Percentiles rank a stretch among this genome's conserved stretches.
phyloP scores from a whole-genome alignment of 2,797 vertebrate genomes.

The Sandelia bainsii region DNA sequence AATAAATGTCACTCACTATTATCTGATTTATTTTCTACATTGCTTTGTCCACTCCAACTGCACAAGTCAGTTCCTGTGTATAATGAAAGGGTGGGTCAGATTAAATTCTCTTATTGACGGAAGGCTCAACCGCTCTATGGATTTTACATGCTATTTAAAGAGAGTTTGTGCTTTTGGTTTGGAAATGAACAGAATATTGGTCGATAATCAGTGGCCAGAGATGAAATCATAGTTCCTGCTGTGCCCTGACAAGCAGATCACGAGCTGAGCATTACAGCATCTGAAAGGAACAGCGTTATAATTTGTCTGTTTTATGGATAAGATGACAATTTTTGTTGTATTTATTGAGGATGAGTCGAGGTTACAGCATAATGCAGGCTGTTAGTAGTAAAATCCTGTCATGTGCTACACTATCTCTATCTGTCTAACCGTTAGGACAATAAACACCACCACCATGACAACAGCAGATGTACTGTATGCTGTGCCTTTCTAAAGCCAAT shows the following conservation, averaged over 20 bases:
- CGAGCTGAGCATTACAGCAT: constrained; percentile 9
- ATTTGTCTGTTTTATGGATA: not conserved
- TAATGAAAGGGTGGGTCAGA: constrained; percentile 28
- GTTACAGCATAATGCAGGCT: constrained; percentile 9
- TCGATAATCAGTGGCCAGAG: constrained; percentile 31
- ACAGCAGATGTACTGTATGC: constrained; percentile 25
- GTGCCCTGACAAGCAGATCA: constrained; percentile 11
- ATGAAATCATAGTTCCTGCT: constrained; percentile 30
- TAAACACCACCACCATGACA: constrained; percentile 38
- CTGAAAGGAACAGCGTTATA: not conserved
- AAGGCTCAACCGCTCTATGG: constrained; percentile 34
- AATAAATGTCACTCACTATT: constrained; percentile 16
- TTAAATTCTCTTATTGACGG: constrained; percentile 41
- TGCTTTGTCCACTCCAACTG: not conserved
- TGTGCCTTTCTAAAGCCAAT: constrained; percentile 22
- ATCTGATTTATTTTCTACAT: constrained; percentile 11
- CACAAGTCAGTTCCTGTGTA: constrained; percentile 15
- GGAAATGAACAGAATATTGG: not conserved
- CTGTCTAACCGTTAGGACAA: not conserved
- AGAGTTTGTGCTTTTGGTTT: constrained; percentile 30
- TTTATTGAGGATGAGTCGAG: not conserved
- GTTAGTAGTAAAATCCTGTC: constrained; percentile 10
- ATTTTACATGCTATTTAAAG: constrained; percentile 51
- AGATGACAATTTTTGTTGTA: not conserved
- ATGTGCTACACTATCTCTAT: not conserved